Evolutionary conservation across 1,140 invertebrate genomes (phyloP).

Genomic region (Drosophila pectinifera): DNA sequence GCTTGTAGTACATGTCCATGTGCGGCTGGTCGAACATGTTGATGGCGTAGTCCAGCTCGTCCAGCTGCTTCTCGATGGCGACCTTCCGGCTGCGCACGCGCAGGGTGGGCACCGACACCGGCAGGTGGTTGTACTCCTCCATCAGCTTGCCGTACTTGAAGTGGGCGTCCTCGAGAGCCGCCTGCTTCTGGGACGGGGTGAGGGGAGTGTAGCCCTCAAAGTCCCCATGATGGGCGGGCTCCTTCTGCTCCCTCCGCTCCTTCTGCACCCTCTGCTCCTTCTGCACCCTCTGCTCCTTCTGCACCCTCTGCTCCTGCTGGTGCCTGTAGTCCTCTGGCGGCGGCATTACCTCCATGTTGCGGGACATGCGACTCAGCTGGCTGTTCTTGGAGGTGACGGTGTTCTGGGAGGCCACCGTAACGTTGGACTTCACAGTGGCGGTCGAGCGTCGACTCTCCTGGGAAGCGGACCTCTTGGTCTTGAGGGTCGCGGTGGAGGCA

Average conservation of each 20-base stretch:
- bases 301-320: not conserved
- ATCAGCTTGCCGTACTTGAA: conserved; percentile 33
- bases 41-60: conserved; percentile 51
- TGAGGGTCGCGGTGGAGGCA: conserved; percentile 3
- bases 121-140: conserved; percentile 49
- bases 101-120: conserved; percentile 42
- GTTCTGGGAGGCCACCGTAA: conserved; percentile 2
- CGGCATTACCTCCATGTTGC: conserved; percentile 27
- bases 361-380: conserved; percentile 2
- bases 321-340: not conserved
- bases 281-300: not conserved
- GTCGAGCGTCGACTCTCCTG: conserved; percentile 30
- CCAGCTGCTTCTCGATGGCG: conserved; percentile 39
- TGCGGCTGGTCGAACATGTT: conserved; percentile 51
- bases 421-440: conserved; percentile 28
- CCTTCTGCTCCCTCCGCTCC: not conserved
- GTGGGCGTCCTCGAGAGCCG: conserved; percentile 30
- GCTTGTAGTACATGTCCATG: conserved; percentile 36
- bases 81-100: conserved; percentile 44
- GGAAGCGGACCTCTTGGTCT: conserved; percentile 14
- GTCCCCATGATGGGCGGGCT: not conserved
- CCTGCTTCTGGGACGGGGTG: not conserved
- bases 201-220: conserved; percentile 27
- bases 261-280: too few relatives aligned
- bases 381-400: not conserved